A percentile compares a stretch with the other conserved stretches of the same genome.
Evolutionary conservation across 2,113 vertebrate species (phyloP).

Genomic region (Cheirogaleus medius): DNA sequence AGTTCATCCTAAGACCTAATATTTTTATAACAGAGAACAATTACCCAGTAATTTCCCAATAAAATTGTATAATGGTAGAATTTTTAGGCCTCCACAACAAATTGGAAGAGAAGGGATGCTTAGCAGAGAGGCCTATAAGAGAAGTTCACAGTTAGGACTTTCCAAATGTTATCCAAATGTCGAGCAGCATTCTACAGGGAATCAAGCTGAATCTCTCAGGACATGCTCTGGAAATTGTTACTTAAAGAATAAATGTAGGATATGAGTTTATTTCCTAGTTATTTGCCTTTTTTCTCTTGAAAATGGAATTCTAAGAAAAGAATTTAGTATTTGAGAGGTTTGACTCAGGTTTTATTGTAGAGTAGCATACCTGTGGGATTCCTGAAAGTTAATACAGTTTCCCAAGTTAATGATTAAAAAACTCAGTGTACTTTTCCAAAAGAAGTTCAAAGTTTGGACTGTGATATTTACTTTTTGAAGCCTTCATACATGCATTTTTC

Average conservation of each 20-base stretch:
- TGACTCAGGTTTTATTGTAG: background rate
- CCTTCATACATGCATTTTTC: background rate
- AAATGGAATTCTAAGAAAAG: background rate
- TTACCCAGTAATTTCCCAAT: background rate
- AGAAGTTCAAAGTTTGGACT: background rate
- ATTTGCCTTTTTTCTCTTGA: background rate
- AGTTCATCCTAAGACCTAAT: background rate
- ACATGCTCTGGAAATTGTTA: background rate
- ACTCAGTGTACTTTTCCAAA: background rate
- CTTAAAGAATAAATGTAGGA: slow-evolving; percentile 34
- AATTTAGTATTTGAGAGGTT: background rate
- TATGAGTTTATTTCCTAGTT: background rate
- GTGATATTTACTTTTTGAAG: background rate
- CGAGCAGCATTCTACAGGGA: background rate
- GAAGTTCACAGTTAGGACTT: background rate
- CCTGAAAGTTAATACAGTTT: slow-evolving; percentile 39
- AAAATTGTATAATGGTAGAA: background rate
- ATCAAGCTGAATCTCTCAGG: background rate
- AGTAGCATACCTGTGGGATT: background rate
- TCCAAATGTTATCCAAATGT: background rate
- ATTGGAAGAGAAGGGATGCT: background rate
- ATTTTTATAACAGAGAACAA: background rate
- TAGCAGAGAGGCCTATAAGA: background rate
- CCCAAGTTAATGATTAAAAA: slow-evolving; percentile 39
- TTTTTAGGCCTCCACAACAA: background rate